These are phyloP conservation scores for Oeneis ivallda DNA, from an alignment of 2,888 invertebrate genomes.

Conservation along the genomic window DNA sequence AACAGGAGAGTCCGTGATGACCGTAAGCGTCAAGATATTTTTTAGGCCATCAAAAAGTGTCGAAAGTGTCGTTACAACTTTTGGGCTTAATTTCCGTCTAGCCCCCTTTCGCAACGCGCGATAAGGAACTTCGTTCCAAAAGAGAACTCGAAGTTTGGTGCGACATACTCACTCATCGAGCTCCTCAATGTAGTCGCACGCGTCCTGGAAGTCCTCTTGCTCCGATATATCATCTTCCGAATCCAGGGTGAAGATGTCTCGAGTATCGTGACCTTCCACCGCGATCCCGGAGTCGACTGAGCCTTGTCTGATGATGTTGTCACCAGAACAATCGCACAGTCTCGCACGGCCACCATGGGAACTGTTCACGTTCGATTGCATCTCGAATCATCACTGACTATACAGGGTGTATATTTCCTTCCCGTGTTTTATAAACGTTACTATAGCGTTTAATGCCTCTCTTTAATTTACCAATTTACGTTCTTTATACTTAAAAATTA, in stretches of 20 bases:
- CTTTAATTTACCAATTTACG: no score
- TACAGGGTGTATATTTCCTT: conserved; percentile 36
- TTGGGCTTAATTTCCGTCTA: no score
- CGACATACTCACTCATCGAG: conserved; percentile 66
- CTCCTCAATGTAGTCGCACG: conserved; percentile 37
- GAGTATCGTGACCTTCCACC: conserved; percentile 40
- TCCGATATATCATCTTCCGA: conserved; percentile 54
- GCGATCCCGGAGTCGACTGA: conserved; percentile 57
- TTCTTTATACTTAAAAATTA: no score
- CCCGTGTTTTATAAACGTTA: not conserved
- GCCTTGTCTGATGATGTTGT: conserved; percentile 44
- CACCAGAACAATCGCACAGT: conserved; percentile 40
- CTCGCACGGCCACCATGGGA: conserved; percentile 50
- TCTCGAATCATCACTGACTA: conserved; percentile 26
- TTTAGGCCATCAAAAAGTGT: no score
- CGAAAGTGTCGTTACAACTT: no score
- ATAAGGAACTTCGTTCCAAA: no score
- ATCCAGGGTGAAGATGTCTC: conserved; percentile 42
- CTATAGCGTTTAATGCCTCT: not conserved
- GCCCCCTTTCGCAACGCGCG: no score
- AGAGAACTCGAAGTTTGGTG: no score
- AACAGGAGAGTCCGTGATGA: no score
- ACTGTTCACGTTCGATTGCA: conserved; percentile 45
- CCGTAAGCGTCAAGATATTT: no score
- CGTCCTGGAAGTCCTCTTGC: conserved; percentile 47